A percentile compares a stretch with the other conserved stretches of the same genome.
phyloP scores from a whole-genome alignment of 1,140 invertebrate species.

The Pseudachorutes palmiensis region DNA sequence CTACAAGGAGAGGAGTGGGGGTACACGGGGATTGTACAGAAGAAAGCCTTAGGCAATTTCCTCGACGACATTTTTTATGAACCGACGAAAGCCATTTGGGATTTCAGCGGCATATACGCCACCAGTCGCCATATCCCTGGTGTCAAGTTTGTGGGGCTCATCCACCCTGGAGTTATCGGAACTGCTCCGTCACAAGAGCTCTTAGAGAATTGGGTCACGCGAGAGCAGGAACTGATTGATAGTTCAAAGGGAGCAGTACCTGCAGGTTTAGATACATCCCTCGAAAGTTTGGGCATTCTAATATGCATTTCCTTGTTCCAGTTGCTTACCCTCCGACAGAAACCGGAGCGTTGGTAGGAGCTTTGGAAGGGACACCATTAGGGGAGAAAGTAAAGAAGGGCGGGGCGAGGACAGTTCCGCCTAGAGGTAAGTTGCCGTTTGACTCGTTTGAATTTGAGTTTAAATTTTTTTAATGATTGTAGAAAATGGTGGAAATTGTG shows the following conservation, averaged over 20 bases:
- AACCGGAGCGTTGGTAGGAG: constrained; percentile 18
- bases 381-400: constrained; percentile 17
- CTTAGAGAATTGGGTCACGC: constrained; percentile 21
- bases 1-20: constrained; percentile 26
- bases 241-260: not conserved
- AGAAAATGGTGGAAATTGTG: constrained; percentile 32
- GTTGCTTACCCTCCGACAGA: not conserved
- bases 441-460: not conserved
- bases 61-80: constrained; percentile 3
- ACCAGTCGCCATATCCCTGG: constrained; percentile 31
- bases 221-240: constrained; percentile 21
- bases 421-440: constrained; percentile 12
- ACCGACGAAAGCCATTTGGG: constrained; percentile 29
- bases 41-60: constrained; percentile 21
- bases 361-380: constrained; percentile 5
- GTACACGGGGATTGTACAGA: constrained; percentile 20
- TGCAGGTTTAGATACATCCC: not conserved
- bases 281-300: not conserved
- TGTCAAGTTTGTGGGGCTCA: constrained; percentile 25
- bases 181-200: constrained; percentile 22
- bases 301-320: not conserved
- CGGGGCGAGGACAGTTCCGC: constrained; percentile 25
- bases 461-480: not conserved
- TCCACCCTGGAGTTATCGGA: constrained; percentile 31
- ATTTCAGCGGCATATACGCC: constrained; percentile 32